These are phyloP conservation scores for Lindbergichthys nudifrons DNA, from an alignment of 2,797 vertebrate species.

Conservation along the genomic window DNA sequence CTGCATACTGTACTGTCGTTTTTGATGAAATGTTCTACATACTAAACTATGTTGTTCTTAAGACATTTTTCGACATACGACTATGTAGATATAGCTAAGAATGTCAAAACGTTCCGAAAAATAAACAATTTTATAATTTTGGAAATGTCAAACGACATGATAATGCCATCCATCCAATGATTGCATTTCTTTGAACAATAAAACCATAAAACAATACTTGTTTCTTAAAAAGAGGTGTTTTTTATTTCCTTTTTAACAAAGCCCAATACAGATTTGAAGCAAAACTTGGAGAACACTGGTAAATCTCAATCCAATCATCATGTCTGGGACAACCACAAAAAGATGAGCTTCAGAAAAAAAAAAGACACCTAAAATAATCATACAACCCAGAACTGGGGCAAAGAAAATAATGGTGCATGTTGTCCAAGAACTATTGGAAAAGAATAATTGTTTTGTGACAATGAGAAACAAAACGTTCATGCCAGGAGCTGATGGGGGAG, in stretches of 20 bases:
- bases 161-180: background rate
- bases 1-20: too few relatives aligned
- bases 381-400: conserved; percentile 57
- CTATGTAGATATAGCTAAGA: too few relatives aligned
- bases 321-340: conserved; percentile 71
- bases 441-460: conserved; percentile 30
- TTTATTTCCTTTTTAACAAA: conserved; percentile 95
- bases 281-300: conserved; percentile 91
- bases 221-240: conserved; percentile 88
- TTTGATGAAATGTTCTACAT: too few relatives aligned
- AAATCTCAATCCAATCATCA: conserved; percentile 84
- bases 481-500: conserved; percentile 57
- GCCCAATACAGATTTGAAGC: conserved; percentile 95
- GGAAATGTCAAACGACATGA: background rate
- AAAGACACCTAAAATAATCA: conserved; percentile 56
- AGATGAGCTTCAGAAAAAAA: conserved; percentile 51
- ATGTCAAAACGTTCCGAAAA: too few relatives aligned
- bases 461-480: conserved; percentile 53
- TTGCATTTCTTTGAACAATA: background rate
- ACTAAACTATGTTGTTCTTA: too few relatives aligned
- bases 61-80: too few relatives aligned
- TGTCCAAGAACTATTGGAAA: conserved; percentile 37
- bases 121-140: background rate
- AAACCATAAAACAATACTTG: background rate
- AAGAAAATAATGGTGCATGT: conserved; percentile 64